A percentile compares a stretch with the other conserved stretches of the same genome.
Evolutionary conservation across 2,888 invertebrate genomes (phyloP).

Genomic region (Andrena trimmerana): DNA sequence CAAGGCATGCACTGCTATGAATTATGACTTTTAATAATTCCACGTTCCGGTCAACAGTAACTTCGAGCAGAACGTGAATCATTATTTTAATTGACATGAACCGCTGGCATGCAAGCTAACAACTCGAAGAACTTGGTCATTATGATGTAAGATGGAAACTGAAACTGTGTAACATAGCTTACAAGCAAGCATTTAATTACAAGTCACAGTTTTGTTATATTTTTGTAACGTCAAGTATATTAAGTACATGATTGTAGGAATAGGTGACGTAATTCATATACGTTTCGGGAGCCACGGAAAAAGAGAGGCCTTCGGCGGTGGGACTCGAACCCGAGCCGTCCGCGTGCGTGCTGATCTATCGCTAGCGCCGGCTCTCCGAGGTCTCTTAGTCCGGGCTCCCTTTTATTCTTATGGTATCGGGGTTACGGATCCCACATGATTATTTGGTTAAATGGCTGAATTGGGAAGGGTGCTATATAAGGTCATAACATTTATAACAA

Average conservation of each 20-base stretch:
- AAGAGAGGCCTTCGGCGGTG: too few relatives aligned
- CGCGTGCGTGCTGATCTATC: too few relatives aligned
- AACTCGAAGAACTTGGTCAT: background rate
- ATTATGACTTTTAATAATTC: slow-evolving; percentile 4
- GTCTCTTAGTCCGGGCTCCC: too few relatives aligned
- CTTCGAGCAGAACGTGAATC: background rate
- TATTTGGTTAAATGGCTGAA: slow-evolving; percentile 74
- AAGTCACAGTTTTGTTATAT: background rate
- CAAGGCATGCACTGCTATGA: slow-evolving; percentile 27
- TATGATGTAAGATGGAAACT: slow-evolving; percentile 4
- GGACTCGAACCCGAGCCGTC: too few relatives aligned
- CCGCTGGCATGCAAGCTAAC: slow-evolving; percentile 22
- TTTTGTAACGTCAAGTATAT: slow-evolving; percentile 25
- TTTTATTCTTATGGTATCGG: too few relatives aligned
- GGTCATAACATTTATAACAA: slow-evolving; percentile 66
- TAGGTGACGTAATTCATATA: too few relatives aligned
- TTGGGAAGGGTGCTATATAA: slow-evolving; percentile 82
- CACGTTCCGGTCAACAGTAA: background rate
- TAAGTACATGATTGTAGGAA: slow-evolving; percentile 20
- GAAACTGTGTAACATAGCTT: too few relatives aligned
- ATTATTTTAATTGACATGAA: too few relatives aligned
- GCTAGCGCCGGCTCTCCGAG: too few relatives aligned
- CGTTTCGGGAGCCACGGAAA: too few relatives aligned
- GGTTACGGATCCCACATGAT: slow-evolving; percentile 1
- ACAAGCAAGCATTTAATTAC: too few relatives aligned